Evolutionary conservation across 2,113 vertebrate genomes (phyloP).

Genomic region (Chauna torquata): DNA sequence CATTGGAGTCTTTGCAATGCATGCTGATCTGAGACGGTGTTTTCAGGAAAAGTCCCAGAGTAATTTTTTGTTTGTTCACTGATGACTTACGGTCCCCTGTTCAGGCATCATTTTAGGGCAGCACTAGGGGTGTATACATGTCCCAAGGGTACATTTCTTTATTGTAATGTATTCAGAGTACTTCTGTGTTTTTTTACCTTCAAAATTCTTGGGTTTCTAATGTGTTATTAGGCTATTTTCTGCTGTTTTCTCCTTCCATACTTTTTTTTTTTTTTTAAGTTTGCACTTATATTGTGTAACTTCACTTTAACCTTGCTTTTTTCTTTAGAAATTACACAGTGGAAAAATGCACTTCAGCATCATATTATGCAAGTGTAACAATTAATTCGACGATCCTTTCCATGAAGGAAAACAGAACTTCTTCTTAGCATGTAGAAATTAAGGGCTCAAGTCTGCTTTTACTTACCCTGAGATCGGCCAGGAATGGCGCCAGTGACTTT

Average conservation of each 20-base stretch:
- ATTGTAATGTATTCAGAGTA: not conserved
- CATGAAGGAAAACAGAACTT: not conserved
- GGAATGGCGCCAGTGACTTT: not conserved
- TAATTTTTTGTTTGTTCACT: not conserved
- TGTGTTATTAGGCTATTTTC: not conserved
- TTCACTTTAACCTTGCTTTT: not conserved
- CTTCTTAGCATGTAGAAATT: not conserved
- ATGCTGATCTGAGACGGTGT: not conserved
- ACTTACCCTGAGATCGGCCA: not conserved
- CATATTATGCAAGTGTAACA: not conserved
- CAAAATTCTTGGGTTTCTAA: not conserved
- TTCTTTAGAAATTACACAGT: not conserved
- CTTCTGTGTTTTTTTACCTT: not conserved
- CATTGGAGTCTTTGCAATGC: not conserved
- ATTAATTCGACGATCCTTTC: not conserved
- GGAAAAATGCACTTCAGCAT: not conserved
- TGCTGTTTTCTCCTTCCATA: not conserved
- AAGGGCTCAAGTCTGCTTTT: slow-evolving; percentile 17
- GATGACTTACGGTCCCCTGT: not conserved
- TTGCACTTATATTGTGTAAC: not conserved
- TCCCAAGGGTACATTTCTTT: not conserved
- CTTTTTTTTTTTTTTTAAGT: not conserved
- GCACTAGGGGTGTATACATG: not conserved
- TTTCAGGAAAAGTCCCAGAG: not conserved
- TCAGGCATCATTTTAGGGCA: not conserved